Conservation (phyloP, 1,140 invertebrate genomes). For the Limonius californicus region DNA sequence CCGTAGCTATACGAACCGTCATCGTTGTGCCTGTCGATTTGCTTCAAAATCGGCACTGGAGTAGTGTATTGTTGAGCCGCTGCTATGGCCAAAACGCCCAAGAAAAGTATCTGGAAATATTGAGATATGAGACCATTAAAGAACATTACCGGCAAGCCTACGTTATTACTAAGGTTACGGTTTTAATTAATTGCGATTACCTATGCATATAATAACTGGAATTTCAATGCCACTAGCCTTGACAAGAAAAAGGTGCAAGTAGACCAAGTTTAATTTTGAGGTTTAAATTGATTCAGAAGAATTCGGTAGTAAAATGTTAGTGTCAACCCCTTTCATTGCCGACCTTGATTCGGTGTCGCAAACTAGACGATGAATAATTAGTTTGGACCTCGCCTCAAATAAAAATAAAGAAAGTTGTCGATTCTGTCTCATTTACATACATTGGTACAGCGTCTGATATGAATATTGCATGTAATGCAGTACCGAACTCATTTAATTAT, state of each 20-base stretch:
- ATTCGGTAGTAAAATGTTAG: no score
- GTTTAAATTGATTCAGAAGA: no score
- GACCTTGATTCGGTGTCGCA: neutral
- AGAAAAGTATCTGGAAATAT: constrained; percentile 21
- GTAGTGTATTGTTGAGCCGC: constrained; percentile 51
- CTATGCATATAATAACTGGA: no score
- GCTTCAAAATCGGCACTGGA: constrained; percentile 66
- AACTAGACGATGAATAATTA: neutral
- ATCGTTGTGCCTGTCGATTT: constrained; percentile 74
- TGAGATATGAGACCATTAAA: no score
- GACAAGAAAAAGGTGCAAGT: neutral
- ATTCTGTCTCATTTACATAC: no score
- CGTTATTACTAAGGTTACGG: no score
- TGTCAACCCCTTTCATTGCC: neutral
- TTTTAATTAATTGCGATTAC: no score
- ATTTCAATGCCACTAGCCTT: constrained; percentile 4
- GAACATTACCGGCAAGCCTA: neutral
- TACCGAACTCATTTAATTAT: no score
- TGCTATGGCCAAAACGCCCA: constrained; percentile 34
- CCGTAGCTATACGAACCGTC: constrained; percentile 85
- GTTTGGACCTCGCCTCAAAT: no score
- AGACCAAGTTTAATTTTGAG: neutral
- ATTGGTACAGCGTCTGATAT: no score
- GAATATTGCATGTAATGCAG: no score
- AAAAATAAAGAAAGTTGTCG: no score